Conservation (phyloP, 2,888 invertebrate species). For the Prosopocoilus inquinatus region DNA sequence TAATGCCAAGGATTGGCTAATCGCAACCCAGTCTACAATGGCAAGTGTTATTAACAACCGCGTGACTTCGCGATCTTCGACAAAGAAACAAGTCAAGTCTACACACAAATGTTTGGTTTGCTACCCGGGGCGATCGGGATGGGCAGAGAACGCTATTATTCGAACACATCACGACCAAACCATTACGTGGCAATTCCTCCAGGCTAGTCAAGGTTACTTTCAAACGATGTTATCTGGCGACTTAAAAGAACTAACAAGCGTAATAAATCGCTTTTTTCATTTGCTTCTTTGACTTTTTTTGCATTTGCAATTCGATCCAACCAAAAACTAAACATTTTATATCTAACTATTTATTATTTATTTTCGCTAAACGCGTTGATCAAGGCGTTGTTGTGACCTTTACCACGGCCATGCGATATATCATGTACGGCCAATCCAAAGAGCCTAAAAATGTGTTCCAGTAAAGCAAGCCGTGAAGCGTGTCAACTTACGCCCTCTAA, state of each 20-base stretch:
- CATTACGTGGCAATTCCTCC: slow-evolving; percentile 28
- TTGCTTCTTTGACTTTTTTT: too few species aligned
- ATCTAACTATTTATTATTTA: too few species aligned
- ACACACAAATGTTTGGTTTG: slow-evolving; percentile 25
- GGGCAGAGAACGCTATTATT: slow-evolving; percentile 26
- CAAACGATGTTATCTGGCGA: slow-evolving; percentile 19
- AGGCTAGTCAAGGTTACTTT: slow-evolving; percentile 31
- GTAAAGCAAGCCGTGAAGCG: too few species aligned
- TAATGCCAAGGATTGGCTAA: slow-evolving; percentile 15
- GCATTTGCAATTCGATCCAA: too few species aligned
- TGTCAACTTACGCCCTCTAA: too few species aligned
- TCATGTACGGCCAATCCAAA: too few species aligned
- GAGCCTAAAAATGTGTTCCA: too few species aligned
- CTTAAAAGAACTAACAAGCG: slow-evolving; percentile 1
- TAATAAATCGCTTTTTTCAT: too few species aligned
- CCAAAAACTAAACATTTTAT: too few species aligned
- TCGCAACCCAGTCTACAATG: slow-evolving; percentile 22
- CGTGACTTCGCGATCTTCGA: slow-evolving; percentile 30
- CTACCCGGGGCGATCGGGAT: slow-evolving; percentile 28
- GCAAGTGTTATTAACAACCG: slow-evolving; percentile 30
- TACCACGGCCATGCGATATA: too few species aligned
- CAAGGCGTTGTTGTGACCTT: too few species aligned
- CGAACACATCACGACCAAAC: slow-evolving; percentile 30
- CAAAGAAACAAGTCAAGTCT: slow-evolving; percentile 29
- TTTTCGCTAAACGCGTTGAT: too few species aligned